Percentiles rank a stretch among this genome's conserved stretches.
phyloP scores from a whole-genome alignment of 2,888 invertebrate genomes.

The Axea sp. region DNA sequence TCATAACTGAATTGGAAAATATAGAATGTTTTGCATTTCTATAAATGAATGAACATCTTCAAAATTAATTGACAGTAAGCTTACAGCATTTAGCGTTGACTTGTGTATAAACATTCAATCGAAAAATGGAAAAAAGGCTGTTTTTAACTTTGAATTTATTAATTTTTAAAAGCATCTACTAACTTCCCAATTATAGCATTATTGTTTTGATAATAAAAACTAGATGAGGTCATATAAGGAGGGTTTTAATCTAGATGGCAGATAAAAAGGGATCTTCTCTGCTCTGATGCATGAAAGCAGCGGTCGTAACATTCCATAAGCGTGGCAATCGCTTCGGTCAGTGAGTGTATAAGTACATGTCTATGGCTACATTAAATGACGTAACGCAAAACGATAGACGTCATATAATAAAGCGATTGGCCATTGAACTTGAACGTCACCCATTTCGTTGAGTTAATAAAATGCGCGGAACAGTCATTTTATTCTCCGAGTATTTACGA shows the following conservation, averaged over 20 bases:
- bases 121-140: too few species aligned
- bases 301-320: constrained; percentile 54
- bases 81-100: too few species aligned
- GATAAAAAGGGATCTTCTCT: constrained; percentile 50
- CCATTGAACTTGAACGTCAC: constrained; percentile 67
- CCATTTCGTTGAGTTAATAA: constrained; percentile 66
- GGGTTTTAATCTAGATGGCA: constrained; percentile 42
- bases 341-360: constrained; percentile 47
- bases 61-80: too few species aligned
- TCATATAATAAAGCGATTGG: constrained; percentile 66
- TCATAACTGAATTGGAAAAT: too few species aligned
- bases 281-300: constrained; percentile 42
- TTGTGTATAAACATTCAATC: too few species aligned
- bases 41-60: too few species aligned
- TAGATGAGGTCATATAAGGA: constrained; percentile 43
- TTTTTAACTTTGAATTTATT: too few species aligned
- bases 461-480: constrained; percentile 61
- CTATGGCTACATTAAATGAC: constrained; percentile 59
- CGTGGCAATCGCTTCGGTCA: constrained; percentile 46
- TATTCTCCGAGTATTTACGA: constrained; percentile 68
- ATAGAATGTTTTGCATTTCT: too few species aligned
- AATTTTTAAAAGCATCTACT: too few species aligned
- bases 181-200: constrained; percentile 25
- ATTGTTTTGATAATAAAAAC: constrained; percentile 46
- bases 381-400: constrained; percentile 57